These are phyloP conservation scores for Hanleya hanleyi DNA, from an alignment of 2,888 invertebrate species.

Conservation along the genomic window DNA sequence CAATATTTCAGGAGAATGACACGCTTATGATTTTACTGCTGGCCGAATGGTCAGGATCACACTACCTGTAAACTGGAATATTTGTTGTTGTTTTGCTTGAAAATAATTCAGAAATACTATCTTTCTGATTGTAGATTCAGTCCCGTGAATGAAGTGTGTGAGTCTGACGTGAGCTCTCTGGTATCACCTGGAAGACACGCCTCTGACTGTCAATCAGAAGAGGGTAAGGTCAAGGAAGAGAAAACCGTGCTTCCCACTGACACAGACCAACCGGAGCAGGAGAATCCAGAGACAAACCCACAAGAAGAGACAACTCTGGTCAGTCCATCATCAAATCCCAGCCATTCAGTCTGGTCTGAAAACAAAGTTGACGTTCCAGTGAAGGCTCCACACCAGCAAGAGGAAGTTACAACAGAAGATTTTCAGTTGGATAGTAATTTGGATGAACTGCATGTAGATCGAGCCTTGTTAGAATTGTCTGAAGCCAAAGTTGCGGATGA, in stretches of 20 bases:
- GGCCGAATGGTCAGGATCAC: no score
- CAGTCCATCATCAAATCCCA: no score
- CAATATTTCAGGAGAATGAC: no score
- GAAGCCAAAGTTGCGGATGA: background rate
- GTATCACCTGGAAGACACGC: background rate
- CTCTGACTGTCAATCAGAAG: background rate
- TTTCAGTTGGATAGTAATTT: no score
- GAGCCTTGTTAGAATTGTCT: background rate
- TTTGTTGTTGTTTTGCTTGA: no score
- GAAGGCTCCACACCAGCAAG: no score
- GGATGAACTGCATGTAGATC: background rate
- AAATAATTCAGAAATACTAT: no score
- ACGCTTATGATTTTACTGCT: no score
- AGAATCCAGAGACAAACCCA: background rate
- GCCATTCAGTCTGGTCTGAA: no score
- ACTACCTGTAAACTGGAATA: no score
- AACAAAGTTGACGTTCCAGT: no score
- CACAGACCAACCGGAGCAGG: background rate
- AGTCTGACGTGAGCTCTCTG: background rate
- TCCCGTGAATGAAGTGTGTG: background rate
- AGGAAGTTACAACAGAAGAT: no score
- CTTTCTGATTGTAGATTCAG: constrained; percentile 1
- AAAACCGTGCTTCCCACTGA: background rate
- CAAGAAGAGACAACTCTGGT: background rate
- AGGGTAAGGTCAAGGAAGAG: background rate